Evolutionary conservation across 2,888 invertebrate genomes (phyloP).

Genomic region (Barypeithes pellucidus): DNA sequence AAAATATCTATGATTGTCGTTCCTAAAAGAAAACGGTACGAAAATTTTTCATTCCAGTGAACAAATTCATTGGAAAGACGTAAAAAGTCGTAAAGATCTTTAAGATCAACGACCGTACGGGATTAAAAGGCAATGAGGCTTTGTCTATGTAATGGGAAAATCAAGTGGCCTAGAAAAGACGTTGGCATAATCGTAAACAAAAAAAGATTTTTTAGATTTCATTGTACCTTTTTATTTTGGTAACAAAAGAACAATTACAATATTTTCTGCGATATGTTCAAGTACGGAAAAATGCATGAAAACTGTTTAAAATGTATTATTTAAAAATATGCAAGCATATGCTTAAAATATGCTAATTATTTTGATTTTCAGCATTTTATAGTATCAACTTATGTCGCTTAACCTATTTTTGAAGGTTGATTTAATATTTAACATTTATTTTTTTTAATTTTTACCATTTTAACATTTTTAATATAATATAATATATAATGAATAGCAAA

Average conservation of each 20-base stretch:
- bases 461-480: no score
- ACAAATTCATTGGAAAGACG: slow-evolving; percentile 18
- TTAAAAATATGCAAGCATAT: no score
- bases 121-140: slow-evolving; percentile 23
- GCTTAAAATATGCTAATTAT: no score
- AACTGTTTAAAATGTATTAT: no score
- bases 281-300: no score
- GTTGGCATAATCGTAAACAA: not conserved
- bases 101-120: slow-evolving; percentile 29
- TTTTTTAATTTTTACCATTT: no score
- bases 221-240: not conserved
- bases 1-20: slow-evolving; percentile 32
- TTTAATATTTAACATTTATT: no score
- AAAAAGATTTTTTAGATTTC: not conserved
- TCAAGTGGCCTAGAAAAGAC: slow-evolving; percentile 16
- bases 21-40: slow-evolving; percentile 9
- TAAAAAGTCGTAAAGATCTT: slow-evolving; percentile 18
- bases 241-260: not conserved
- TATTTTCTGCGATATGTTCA: no score
- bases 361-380: no score
- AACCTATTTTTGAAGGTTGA: no score
- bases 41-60: slow-evolving; percentile 25
- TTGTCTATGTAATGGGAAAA: slow-evolving; percentile 13
- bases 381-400: no score
- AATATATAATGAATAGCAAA: no score